These are phyloP conservation scores for Cheilosia impressa DNA, from an alignment of 2,888 invertebrate genomes.

Conservation along the genomic window DNA sequence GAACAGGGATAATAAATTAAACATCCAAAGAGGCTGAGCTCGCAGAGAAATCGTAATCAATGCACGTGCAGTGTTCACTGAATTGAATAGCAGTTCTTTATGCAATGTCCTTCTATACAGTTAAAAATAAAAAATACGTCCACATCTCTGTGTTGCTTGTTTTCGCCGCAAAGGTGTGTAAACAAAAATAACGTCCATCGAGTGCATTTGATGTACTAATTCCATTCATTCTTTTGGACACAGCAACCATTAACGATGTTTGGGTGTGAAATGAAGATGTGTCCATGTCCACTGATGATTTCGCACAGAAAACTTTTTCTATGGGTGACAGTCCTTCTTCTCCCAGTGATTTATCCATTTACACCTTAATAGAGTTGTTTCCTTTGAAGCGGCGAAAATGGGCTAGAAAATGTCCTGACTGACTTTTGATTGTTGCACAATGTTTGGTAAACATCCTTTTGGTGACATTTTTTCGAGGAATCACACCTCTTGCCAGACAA, in stretches of 20 bases:
- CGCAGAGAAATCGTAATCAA: slow-evolving; percentile 25
- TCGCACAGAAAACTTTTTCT: slow-evolving; percentile 22
- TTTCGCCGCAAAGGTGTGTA: slow-evolving; percentile 67
- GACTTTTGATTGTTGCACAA: slow-evolving; percentile 58
- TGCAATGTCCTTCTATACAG: neutral
- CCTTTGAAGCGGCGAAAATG: slow-evolving; percentile 35
- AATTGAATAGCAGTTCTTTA: slow-evolving; percentile 23
- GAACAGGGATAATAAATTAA: slow-evolving; percentile 74
- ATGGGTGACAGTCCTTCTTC: slow-evolving; percentile 42
- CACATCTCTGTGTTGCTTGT: slow-evolving; percentile 34
- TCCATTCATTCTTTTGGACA: slow-evolving; percentile 44
- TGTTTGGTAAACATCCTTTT: slow-evolving; percentile 69
- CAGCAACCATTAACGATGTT: slow-evolving; percentile 57
- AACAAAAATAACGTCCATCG: slow-evolving; percentile 52
- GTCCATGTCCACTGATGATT: slow-evolving; percentile 31
- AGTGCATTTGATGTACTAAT: slow-evolving; percentile 48
- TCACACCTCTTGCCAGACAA: slow-evolving; percentile 34
- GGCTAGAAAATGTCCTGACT: slow-evolving; percentile 56
- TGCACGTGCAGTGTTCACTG: slow-evolving; percentile 61
- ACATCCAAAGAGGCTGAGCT: slow-evolving; percentile 26
- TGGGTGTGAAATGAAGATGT: slow-evolving; percentile 53
- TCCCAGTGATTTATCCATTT: slow-evolving; percentile 67
- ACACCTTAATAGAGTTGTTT: slow-evolving; percentile 68
- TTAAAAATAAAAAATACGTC: neutral
- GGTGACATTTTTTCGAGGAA: slow-evolving; percentile 55